Evolutionary conservation across 2,113 vertebrate species (phyloP).

Genomic region (Phalacrocorax brasilianus): DNA sequence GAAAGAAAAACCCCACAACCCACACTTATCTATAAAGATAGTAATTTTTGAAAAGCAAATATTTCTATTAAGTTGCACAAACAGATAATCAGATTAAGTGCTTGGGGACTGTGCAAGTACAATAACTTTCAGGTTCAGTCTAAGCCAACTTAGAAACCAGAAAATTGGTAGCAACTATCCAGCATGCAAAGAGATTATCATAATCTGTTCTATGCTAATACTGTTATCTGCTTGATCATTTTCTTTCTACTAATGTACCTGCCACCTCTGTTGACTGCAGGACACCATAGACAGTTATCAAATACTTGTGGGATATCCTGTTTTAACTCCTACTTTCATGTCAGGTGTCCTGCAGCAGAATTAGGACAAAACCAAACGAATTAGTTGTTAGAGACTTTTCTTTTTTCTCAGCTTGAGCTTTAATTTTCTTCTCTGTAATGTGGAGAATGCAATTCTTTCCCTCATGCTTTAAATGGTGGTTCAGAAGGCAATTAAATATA

Average conservation of each 20-base stretch:
- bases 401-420: not conserved
- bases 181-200: not conserved
- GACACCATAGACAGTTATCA: not conserved
- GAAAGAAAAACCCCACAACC: rapidly evolving
- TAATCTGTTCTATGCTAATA: not conserved
- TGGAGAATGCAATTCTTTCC: not conserved
- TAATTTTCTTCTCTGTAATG: not conserved
- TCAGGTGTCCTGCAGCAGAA: not conserved
- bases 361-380: not conserved
- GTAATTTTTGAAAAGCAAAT: not conserved
- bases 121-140: not conserved
- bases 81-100: not conserved
- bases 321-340: not conserved
- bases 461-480: not conserved
- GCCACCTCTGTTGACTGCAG: not conserved
- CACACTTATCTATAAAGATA: not conserved
- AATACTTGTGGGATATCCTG: not conserved
- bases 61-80: not conserved
- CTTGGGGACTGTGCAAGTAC: not conserved
- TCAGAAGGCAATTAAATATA: not conserved
- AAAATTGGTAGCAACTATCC: not conserved
- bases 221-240: not conserved
- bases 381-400: not conserved
- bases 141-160: not conserved
- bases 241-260: not conserved